Conservation (phyloP, 2,113 vertebrate genomes). For the Grammomys dolichurus region DNA sequence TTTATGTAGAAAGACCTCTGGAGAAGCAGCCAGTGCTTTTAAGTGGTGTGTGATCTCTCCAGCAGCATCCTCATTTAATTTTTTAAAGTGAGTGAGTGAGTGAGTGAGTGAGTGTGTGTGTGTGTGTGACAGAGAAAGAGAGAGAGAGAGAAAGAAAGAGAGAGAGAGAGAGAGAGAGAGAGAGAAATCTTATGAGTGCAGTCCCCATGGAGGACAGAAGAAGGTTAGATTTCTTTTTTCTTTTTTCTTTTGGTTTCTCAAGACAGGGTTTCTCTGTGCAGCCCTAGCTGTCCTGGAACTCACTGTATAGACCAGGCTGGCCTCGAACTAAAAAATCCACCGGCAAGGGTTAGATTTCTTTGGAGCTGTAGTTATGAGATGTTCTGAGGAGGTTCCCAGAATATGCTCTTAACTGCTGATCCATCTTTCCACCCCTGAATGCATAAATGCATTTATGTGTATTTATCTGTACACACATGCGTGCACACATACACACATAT, state of each 20-base stretch:
- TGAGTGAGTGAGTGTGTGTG: not conserved
- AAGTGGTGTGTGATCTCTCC: not conserved
- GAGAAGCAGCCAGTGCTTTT: not conserved
- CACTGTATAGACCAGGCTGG: too few relatives aligned
- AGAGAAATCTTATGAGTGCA: not conserved
- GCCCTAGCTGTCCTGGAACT: too few relatives aligned
- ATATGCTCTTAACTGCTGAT: not conserved
- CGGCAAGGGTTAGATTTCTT: not conserved
- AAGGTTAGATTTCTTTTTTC: not conserved
- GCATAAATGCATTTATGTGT: not conserved
- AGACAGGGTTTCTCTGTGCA: too few relatives aligned
- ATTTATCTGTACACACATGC: too few relatives aligned
- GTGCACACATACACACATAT: too few relatives aligned
- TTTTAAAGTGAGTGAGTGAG: not conserved
- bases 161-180: too few relatives aligned
- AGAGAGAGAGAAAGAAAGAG: too few relatives aligned
- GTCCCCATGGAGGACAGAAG: not conserved
- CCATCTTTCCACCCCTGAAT: not conserved
- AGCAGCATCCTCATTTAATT: not conserved
- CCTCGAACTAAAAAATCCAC: too few relatives aligned
- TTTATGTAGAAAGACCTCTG: not conserved
- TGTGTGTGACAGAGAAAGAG: too few relatives aligned
- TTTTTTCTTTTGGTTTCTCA: too few relatives aligned
- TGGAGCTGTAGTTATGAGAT: not conserved
- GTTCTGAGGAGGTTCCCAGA: not conserved